A percentile compares a stretch with the other conserved stretches of the same genome.
These are phyloP conservation scores for Junco hyemalis DNA, from an alignment of 2,113 vertebrate genomes.

Conservation along the genomic window DNA sequence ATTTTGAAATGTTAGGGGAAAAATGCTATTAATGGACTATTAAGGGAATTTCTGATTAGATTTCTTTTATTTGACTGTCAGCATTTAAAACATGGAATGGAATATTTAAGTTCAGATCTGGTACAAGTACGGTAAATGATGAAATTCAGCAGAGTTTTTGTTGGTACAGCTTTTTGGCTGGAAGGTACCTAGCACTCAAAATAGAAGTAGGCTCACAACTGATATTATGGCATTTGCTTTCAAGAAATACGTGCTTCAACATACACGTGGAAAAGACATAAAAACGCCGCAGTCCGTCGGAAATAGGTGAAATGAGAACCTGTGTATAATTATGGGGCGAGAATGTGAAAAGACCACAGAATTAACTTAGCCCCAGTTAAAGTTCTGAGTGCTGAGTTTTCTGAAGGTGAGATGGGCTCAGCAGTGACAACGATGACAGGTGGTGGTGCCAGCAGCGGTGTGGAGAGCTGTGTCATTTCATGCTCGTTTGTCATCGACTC, in stretches of 20 bases:
- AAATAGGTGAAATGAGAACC: constrained; percentile 62
- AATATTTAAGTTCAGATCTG: constrained; percentile 46
- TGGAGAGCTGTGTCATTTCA: constrained; percentile 7
- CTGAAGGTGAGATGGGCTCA: constrained; percentile 44
- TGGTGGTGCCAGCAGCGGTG: background rate
- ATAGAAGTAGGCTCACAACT: constrained; percentile 62
- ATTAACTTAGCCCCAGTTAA: constrained; percentile 46
- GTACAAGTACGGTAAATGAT: constrained; percentile 50
- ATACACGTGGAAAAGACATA: constrained; percentile 65
- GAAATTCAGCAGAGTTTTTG: constrained; percentile 58
- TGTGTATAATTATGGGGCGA: constrained; percentile 47
- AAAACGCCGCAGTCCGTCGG: constrained; percentile 32
- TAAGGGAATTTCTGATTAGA: background rate
- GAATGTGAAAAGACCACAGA: constrained; percentile 13
- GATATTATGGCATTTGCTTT: constrained; percentile 69
- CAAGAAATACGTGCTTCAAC: constrained; percentile 34
- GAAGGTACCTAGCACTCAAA: constrained; percentile 52
- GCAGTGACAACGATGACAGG: constrained; percentile 6
- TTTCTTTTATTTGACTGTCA: constrained; percentile 24
- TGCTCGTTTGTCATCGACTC: background rate
- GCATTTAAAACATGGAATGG: constrained; percentile 12
- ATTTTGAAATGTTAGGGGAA: background rate
- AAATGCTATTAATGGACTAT: background rate
- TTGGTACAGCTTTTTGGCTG: constrained; percentile 69
- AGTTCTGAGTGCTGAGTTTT: constrained; percentile 29